Conservation (phyloP, 2,797 vertebrate genomes). For the Poeciliopsis infans region DNA sequence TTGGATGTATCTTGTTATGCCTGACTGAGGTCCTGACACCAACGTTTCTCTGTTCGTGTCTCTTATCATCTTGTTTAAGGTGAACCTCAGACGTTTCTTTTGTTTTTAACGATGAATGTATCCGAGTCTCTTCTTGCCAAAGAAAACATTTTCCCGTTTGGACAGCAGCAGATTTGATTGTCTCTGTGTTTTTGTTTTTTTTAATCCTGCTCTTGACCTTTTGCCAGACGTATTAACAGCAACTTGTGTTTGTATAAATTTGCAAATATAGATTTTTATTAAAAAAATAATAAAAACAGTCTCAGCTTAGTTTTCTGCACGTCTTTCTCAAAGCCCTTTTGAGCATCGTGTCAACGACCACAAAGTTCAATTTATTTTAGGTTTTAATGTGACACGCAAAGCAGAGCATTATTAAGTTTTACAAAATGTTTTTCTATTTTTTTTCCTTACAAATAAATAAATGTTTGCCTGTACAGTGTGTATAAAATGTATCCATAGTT, state of each 20-base stretch:
- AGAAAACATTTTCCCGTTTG: conserved; percentile 9
- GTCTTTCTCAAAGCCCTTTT: not conserved
- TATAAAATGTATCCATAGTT: not conserved
- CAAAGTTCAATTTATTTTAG: not conserved
- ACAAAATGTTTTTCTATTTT: not conserved
- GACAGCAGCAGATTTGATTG: conserved; percentile 12
- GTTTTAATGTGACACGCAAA: not conserved
- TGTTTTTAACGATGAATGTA: conserved; percentile 42
- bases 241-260: conserved; percentile 29
- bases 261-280: conserved; percentile 22
- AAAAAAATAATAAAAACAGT: conserved; percentile 1
- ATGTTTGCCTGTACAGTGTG: not conserved
- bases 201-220: conserved; percentile 1
- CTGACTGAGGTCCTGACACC: not conserved
- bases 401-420: not conserved
- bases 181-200: not conserved
- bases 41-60: not conserved
- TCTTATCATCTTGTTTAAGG: conserved; percentile 6
- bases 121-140: conserved; percentile 20
- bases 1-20: not conserved
- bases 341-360: not conserved
- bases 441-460: not conserved
- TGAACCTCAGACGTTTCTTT: conserved; percentile 16
- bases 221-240: conserved; percentile 22
- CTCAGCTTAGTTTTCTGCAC: conserved; percentile 10